Base-by-base conservation (phyloP, 2,797 vertebrate species). In the Thalassophryne amazonica region DNA sequence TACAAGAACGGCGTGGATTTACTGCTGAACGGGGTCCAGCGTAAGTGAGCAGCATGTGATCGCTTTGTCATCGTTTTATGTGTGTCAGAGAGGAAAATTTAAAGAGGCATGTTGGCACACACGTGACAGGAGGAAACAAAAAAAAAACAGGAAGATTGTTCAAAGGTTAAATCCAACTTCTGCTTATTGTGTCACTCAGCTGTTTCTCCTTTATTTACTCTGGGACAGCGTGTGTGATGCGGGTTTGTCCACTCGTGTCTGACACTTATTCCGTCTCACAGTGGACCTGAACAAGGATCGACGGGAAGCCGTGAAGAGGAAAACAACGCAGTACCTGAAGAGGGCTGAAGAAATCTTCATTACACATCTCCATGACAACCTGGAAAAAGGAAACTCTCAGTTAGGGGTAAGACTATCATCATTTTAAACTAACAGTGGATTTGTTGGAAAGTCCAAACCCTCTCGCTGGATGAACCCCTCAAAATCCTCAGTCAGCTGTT, bases 271-370 rank as follows among this genome's bases (percentile, higher is more conserved):
- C 17, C 84, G 17, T 78, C 35, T 61, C 15, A 18, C 78, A 99
- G 97, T 95, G 53, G 97, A 99, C 58, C 96, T 97, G 20, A 99
- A 98, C 85, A 95, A 94, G 75, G 96, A 98, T 25, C 92, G 94
- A 0, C 78, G 95, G 1, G 97, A 99, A 78, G 97, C 97, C 0
- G 97, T 99, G 42, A 98, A 98, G 79, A 65, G 96, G 63, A 99
- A 99, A 78, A 98, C 97, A 11, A 93, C 94, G 0, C 95, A 99
- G 69, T 99, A 99, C 78, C 86, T 99, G 60, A 93, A 93, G 73
- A 91, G 96, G 15, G 97, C 97, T 0, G 97, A 99, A 56, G 97
- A 98, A 60, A 99, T 99, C 84, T 99, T 99, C 78, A 98, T 91
- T 32, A 96, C 94, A 60, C 95, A 99, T 84, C 87, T 99, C 13